Base-by-base conservation (phyloP, 2,888 invertebrate species). In the Cataglyphis rosenhaueri region DNA sequence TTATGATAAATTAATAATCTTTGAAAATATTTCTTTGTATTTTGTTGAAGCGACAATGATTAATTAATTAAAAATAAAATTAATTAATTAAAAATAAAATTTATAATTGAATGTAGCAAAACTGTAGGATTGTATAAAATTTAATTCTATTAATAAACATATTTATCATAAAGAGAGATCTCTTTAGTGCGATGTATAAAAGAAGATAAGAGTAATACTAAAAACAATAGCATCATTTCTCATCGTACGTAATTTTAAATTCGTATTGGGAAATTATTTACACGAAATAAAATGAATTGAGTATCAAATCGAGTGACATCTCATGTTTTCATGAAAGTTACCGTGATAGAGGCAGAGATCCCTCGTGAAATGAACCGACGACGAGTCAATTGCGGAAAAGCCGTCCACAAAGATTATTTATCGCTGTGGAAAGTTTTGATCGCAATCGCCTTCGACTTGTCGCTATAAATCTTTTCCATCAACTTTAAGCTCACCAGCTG, bases 401-500 rank as follows among this genome's bases (percentile, higher is more conserved):
- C 59, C 44, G 44, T 73, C 48, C 18, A 25, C n/a, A n/a, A 0
- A 15, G 25, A 6, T 59, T 66, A 59, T 48, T 3, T 32, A 38
- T 44, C 62, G 15, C 21, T 52, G 62, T 81, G 84, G 86, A 88
- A 86, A 88, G 84, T 86, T 88, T 84, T 41, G 52, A 59, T 55
- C 21, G n/a, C 32, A 52, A 52, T 52, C 55, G 32, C 38, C 29
- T 38, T 44, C 35, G 38, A 59, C 57, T n/a, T 32, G 32, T 70
- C 32, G 44, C 59, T 78, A 70, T 78, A 70, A 78, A 70, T 78
- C 71, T 32, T 35, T 62, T 59, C 8, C 29, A 59, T 78, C 59
- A 57, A 78, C 12, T 62, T 44, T 57, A 78, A 70, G 44, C 59
- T 3, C 35, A 70, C 57, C 21, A 59, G 32, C 8, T 18, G 65